These are phyloP conservation scores for Dermochelys coriacea DNA, from an alignment of 2,797 vertebrate genomes.

Conservation along the genomic window DNA sequence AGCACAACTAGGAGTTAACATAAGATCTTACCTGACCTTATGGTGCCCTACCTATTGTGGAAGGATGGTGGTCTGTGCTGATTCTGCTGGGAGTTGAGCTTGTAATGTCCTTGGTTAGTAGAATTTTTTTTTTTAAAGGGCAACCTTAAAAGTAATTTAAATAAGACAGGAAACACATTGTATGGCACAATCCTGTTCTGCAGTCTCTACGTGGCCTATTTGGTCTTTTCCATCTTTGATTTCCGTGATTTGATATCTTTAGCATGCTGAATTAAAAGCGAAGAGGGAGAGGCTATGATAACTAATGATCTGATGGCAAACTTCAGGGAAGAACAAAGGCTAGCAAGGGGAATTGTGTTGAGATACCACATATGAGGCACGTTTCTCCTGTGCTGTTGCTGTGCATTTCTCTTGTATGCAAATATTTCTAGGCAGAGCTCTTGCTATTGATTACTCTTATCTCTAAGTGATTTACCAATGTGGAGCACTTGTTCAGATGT, in stretches of 20 bases:
- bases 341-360: background rate
- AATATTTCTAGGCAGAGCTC: background rate
- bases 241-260: background rate
- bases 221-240: background rate
- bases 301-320: background rate
- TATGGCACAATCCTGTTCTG: background rate
- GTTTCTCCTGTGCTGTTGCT: background rate
- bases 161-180: background rate
- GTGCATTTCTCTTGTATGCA: background rate
- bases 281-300: background rate
- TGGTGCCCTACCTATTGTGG: background rate
- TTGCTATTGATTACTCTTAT: background rate
- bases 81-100: background rate
- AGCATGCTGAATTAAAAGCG: background rate
- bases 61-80: background rate
- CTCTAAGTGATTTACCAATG: background rate
- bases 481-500: background rate
- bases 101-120: slow-evolving; percentile 2
- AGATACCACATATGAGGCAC: background rate
- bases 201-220: background rate
- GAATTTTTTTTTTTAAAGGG: background rate
- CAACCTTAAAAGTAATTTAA: background rate
- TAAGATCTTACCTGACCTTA: background rate
- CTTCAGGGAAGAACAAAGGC: background rate
- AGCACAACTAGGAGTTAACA: background rate